Percentiles rank a stretch among this genome's conserved stretches.
These are phyloP conservation scores for Tragelaphus imberbis DNA, from an alignment of 2,113 vertebrate species.

Conservation along the genomic window DNA sequence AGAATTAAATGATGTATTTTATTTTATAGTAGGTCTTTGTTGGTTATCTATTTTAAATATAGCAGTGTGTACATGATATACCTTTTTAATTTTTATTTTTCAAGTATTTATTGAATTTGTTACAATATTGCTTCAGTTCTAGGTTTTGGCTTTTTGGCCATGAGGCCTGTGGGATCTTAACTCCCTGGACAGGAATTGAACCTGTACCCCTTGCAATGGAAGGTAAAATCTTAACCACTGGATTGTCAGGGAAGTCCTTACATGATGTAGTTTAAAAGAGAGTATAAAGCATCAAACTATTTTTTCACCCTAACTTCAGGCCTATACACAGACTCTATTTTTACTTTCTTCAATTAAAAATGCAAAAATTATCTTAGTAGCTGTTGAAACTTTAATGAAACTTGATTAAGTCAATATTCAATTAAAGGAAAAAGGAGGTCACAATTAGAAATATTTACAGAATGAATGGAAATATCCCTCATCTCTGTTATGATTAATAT, in stretches of 20 bases:
- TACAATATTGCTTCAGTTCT: not conserved
- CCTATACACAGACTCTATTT: not conserved
- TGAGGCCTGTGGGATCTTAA: not conserved
- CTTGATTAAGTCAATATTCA: not conserved
- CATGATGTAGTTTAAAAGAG: not conserved
- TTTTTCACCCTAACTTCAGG: not conserved
- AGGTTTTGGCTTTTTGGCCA: not conserved
- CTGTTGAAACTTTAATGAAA: not conserved
- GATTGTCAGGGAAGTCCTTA: not conserved
- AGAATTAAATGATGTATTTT: conserved; percentile 16
- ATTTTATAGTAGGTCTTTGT: not conserved
- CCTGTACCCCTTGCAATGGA: not conserved
- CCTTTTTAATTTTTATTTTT: not conserved
- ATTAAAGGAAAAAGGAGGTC: not conserved
- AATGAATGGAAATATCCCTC: not conserved
- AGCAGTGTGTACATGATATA: not conserved
- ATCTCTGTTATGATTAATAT: not conserved
- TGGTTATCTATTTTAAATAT: not conserved
- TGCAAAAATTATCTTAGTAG: not conserved
- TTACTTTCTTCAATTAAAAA: conserved; percentile 28
- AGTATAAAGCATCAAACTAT: not conserved
- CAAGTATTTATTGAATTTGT: not conserved
- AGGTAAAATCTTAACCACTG: not conserved
- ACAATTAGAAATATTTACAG: not conserved
- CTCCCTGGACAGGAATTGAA: not conserved